A percentile compares a stretch with the other conserved stretches of the same genome.
phyloP scores from a whole-genome alignment of 2,888 invertebrate genomes.

The Hanleya hanleyi region DNA sequence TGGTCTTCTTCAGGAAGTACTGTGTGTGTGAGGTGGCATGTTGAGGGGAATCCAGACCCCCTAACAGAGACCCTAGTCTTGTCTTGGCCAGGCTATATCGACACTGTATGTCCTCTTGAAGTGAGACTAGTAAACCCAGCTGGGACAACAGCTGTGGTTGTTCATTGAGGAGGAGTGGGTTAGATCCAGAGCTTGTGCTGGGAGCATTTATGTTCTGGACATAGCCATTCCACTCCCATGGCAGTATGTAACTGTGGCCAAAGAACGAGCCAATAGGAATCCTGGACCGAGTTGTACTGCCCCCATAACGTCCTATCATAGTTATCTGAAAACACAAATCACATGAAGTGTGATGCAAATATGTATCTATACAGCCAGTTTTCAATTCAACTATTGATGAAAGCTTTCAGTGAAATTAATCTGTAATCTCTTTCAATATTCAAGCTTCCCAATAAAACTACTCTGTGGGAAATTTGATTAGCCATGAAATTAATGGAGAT shows the following conservation, averaged over 20 bases:
- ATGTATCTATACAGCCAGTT: no score
- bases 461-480: no score
- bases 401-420: no score
- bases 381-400: no score
- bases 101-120: conserved; percentile 87
- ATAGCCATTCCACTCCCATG: conserved; percentile 75
- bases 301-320: conserved; percentile 91
- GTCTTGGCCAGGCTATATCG: conserved; percentile 88
- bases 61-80: conserved; percentile 84
- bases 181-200: not conserved
- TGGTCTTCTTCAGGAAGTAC: conserved; percentile 79
- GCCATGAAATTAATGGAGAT: no score
- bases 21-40: conserved; percentile 76
- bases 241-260: conserved; percentile 86
- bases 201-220: not conserved
- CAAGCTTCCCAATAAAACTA: no score
- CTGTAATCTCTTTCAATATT: no score
- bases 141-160: conserved; percentile 65
- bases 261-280: conserved; percentile 95
- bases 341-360: no score
- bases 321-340: conserved; percentile 81
- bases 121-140: conserved; percentile 80
- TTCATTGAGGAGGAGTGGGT: conserved; percentile 3
- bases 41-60: conserved; percentile 56
- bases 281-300: conserved; percentile 91